Conservation (phyloP, 2,113 vertebrate genomes). For the Narcine bancroftii region DNA sequence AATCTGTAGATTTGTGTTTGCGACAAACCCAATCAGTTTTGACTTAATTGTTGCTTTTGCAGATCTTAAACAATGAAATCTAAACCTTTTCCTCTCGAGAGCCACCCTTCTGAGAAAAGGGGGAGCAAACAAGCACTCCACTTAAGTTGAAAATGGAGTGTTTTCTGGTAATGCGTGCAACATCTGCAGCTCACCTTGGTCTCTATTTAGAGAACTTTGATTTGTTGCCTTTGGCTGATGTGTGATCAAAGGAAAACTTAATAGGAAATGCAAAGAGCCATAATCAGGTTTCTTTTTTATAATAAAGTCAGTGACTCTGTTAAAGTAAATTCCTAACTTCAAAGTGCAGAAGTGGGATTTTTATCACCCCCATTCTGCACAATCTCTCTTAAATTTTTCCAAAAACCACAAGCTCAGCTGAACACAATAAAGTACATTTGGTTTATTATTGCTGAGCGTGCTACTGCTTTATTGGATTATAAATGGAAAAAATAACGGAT, state of each 20-base stretch:
- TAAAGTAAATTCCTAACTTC: constrained; percentile 1
- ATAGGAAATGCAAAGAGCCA: not conserved
- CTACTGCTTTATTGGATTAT: not conserved
- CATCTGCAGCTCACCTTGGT: not conserved
- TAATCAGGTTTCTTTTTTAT: not conserved
- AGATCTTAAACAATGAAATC: constrained; percentile 1
- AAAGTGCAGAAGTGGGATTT: constrained; percentile 5
- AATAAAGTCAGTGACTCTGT: not conserved
- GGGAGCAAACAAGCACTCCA: not conserved
- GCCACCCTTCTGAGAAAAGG: not conserved
- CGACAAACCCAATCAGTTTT: not conserved
- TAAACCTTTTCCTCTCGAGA: constrained; percentile 22
- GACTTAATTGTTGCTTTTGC: not conserved
- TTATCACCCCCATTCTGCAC: constrained; percentile 12
- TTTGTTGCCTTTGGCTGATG: not conserved
- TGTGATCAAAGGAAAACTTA: constrained; percentile 29
- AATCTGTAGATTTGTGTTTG: constrained; percentile 8
- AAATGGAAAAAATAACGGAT: not conserved
- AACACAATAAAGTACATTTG: not conserved
- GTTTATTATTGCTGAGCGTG: not conserved
- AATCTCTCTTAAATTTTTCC: not conserved
- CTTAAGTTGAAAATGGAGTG: not conserved
- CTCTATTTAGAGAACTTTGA: not conserved
- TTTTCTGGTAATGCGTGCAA: not conserved
- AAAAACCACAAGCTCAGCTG: constrained; percentile 8